These are phyloP conservation scores for Nemopilema nomurai DNA, from an alignment of 30 jellyfish, hydroid and myxozoan genomes.

Conservation along the genomic window DNA sequence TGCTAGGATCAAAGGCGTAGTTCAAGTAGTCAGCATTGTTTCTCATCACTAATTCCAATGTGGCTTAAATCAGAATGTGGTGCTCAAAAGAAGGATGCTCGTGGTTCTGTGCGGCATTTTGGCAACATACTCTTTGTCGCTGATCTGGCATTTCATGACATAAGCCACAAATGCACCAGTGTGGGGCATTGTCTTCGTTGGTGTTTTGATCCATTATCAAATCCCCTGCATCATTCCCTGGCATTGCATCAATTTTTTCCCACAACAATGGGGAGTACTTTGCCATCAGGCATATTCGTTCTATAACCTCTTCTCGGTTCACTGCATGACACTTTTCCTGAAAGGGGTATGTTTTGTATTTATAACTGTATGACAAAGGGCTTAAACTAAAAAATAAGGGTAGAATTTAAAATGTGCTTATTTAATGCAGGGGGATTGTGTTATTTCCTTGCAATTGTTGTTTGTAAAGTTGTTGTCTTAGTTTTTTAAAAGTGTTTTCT, in stretches of 20 bases:
- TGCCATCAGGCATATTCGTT: slow-evolving; percentile 16
- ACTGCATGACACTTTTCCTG: slow-evolving; percentile 4
- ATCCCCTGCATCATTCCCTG: slow-evolving; percentile 22
- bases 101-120: slow-evolving; percentile 24
- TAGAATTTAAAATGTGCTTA: neutral
- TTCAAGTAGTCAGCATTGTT: slow-evolving; percentile 16
- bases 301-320: neutral
- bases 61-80: slow-evolving; percentile 8
- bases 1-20: slow-evolving; percentile 43
- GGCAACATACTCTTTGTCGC: slow-evolving; percentile 32
- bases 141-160: slow-evolving; percentile 22
- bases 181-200: slow-evolving; percentile 6
- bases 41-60: slow-evolving; percentile 38
- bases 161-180: slow-evolving; percentile 36
- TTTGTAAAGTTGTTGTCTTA: neutral
- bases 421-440: neutral
- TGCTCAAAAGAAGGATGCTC: slow-evolving; percentile 11
- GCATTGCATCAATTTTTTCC: slow-evolving; percentile 18
- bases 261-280: slow-evolving; percentile 17
- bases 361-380: neutral
- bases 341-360: neutral
- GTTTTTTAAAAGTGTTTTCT: neutral
- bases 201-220: neutral
- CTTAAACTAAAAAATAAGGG: neutral
- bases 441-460: neutral